A percentile compares a stretch with the other conserved stretches of the same genome.
phyloP scores from a whole-genome alignment of 2,113 vertebrate species.

The Charina bottae region DNA sequence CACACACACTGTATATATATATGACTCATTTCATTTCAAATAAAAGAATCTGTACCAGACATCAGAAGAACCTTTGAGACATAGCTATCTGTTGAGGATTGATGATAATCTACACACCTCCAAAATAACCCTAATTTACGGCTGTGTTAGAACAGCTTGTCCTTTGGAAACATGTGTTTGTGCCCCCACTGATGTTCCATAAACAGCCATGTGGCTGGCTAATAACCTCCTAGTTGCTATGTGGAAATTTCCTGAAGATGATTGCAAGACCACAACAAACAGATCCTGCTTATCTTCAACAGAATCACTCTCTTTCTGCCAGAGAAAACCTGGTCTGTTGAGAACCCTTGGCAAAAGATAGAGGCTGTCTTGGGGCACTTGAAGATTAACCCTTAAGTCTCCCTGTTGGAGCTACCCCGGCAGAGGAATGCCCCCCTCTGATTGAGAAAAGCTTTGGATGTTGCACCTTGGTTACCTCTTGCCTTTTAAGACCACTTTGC shows the following conservation, averaged over 20 bases:
- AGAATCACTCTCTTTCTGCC: not conserved
- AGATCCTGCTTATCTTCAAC: not conserved
- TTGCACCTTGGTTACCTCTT: not conserved
- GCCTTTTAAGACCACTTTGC: not conserved
- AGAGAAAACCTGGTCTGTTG: not conserved
- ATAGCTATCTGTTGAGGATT: not conserved
- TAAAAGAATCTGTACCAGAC: not conserved
- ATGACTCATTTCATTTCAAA: not conserved
- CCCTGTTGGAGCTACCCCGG: not conserved
- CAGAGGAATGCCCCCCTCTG: not conserved
- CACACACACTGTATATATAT: too few relatives aligned
- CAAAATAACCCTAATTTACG: not conserved
- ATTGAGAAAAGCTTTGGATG: not conserved
- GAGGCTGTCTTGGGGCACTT: not conserved
- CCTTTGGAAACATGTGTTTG: not conserved
- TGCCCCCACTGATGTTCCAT: not conserved
- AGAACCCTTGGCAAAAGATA: not conserved
- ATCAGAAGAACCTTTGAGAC: not conserved
- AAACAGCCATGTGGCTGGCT: not conserved
- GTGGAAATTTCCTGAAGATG: conserved; percentile 12
- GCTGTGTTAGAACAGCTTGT: not conserved
- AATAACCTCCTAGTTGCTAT: not conserved
- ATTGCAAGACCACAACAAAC: not conserved
- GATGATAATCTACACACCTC: not conserved
- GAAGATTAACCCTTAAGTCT: not conserved